phyloP scores from a whole-genome alignment of 30 jellyfish, hydroid and myxozoan genomes.

The Morbakka virulenta region DNA sequence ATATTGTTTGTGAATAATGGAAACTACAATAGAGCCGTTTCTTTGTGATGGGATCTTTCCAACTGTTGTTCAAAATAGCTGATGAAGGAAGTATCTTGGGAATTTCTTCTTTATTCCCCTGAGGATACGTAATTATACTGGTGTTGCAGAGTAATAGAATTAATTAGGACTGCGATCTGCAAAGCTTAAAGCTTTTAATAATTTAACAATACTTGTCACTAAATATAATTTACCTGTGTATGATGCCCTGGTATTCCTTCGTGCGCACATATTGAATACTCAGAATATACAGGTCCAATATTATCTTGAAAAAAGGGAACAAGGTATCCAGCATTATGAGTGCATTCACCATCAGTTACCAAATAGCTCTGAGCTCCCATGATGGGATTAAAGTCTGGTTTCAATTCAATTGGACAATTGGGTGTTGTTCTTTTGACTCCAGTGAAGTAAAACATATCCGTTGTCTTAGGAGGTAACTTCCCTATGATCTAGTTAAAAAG shows the following conservation, averaged over 20 bases:
- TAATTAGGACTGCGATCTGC: no score
- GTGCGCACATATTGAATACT: conserved; percentile 95
- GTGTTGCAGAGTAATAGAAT: no score
- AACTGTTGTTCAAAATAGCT: no score
- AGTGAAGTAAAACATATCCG: conserved; percentile 81
- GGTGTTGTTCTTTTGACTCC: conserved; percentile 96
- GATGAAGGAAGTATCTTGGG: no score
- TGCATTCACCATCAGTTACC: conserved; percentile 65
- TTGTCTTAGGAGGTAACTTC: conserved; percentile 84
- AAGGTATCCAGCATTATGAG: conserved; percentile 60
- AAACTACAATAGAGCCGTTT: no score
- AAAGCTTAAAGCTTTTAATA: no score
- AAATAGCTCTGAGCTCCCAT: conserved; percentile 94
- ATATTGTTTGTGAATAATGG: no score
- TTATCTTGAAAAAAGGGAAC: conserved; percentile 85
- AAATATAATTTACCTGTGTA: conserved; percentile 96
- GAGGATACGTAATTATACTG: no score
- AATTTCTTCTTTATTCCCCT: no score
- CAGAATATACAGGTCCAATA: conserved; percentile 94
- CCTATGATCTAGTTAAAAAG: conserved; percentile 99
- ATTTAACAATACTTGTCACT: not conserved
- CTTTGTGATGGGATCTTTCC: no score
- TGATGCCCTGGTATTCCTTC: conserved; percentile 99
- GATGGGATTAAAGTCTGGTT: conserved; percentile 86
- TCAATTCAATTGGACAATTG: conserved; percentile 87